These are phyloP conservation scores for Aviceda subcristata DNA, from an alignment of 2,113 vertebrate genomes.

Conservation along the genomic window DNA sequence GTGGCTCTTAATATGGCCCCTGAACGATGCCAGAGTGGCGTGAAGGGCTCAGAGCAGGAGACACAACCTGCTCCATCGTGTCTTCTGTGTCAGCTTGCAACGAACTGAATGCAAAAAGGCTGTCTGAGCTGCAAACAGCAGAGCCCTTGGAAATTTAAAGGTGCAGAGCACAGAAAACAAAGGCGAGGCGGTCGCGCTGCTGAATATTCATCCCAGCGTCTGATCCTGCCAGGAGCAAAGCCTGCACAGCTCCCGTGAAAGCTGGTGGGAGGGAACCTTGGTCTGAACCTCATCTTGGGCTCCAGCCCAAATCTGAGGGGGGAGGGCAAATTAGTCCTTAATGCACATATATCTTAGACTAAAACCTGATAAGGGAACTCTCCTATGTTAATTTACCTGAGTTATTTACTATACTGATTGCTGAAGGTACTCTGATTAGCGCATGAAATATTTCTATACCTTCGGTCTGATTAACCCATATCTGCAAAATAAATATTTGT, in stretches of 20 bases:
- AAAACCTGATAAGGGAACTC: conserved; percentile 62
- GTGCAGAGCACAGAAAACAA: conserved; percentile 62
- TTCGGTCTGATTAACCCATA: conserved; percentile 68
- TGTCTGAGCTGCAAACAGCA: conserved; percentile 44
- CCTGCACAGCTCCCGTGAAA: not conserved
- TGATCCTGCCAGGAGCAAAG: conserved; percentile 23
- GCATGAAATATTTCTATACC: conserved; percentile 67
- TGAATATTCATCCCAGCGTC: conserved; percentile 46
- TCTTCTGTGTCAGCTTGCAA: conserved; percentile 54
- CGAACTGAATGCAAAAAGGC: conserved; percentile 61
- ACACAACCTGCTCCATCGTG: conserved; percentile 49
- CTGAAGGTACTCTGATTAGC: conserved; percentile 69
- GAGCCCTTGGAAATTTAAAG: conserved; percentile 62
- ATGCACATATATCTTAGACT: conserved; percentile 60
- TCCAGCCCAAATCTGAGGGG: conserved; percentile 38
- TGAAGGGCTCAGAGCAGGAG: conserved; percentile 59
- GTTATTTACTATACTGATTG: conserved; percentile 71
- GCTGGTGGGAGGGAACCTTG: conserved; percentile 35
- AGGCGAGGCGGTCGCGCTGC: not conserved
- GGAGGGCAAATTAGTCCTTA: conserved; percentile 63
- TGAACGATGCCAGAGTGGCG: conserved; percentile 30
- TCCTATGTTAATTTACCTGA: conserved; percentile 66
- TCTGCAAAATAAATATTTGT: conserved; percentile 73
- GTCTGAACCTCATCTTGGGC: conserved; percentile 18
- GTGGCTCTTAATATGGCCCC: conserved; percentile 43